Conservation (phyloP, 2,797 vertebrate genomes). For the Coluber constrictor region DNA sequence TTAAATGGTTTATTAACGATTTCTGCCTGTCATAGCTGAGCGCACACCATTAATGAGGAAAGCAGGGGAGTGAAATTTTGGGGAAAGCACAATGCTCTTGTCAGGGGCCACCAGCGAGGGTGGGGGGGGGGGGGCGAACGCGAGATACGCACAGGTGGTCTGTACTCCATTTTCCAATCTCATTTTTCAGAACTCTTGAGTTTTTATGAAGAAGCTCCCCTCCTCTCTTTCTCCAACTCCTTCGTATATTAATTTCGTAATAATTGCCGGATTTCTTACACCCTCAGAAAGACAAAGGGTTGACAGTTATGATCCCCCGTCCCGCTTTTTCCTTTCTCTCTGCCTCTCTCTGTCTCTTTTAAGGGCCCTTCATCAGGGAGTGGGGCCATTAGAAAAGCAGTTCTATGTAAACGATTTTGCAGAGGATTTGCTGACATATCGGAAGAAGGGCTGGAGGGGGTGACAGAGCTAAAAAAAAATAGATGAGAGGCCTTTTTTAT, state of each 20-base stretch:
- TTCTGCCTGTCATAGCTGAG: conserved; percentile 32
- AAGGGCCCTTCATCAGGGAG: conserved; percentile 15
- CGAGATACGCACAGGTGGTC: conserved; percentile 30
- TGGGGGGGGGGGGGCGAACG: neutral
- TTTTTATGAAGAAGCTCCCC: neutral
- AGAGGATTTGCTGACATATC: neutral
- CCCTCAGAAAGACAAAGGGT: conserved; percentile 22
- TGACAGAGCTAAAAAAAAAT: neutral
- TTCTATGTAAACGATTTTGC: neutral
- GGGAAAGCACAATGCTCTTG: conserved; percentile 10
- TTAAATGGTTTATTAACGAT: conserved; percentile 17
- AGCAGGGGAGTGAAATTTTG: conserved; percentile 50
- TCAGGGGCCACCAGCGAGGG: neutral
- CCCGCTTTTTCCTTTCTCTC: neutral
- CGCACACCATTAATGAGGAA: conserved; percentile 35
- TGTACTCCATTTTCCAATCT: neutral
- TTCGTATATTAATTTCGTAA: conserved; percentile 33
- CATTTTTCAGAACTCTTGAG: neutral
- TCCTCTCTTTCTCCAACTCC: too few relatives aligned
- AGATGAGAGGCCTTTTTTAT: too few relatives aligned
- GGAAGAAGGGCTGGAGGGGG: neutral
- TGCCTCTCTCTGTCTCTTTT: neutral
- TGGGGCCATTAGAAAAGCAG: neutral
- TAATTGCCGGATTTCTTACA: neutral
- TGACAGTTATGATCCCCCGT: neutral